Evolutionary conservation across 1,140 invertebrate species (phyloP).

Genomic region (Drosophila aff.): DNA sequence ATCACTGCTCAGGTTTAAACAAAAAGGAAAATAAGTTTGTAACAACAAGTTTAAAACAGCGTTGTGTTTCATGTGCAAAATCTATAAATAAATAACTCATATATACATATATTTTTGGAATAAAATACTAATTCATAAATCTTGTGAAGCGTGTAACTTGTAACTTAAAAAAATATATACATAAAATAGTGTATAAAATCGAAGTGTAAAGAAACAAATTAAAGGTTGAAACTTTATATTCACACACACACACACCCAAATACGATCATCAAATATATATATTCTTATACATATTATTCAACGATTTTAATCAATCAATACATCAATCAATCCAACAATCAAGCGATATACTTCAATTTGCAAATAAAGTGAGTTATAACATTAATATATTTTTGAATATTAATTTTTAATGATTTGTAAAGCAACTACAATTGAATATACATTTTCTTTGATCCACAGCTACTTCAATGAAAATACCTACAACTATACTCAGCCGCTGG

Average conservation of each 20-base stretch:
- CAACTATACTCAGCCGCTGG: constrained; percentile 72
- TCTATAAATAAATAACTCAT: constrained; percentile 48
- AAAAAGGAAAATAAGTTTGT: constrained; percentile 21
- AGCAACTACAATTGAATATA: neutral
- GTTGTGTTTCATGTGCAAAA: constrained; percentile 80
- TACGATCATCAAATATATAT: constrained; percentile 49
- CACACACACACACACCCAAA: constrained; percentile 27
- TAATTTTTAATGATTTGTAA: neutral
- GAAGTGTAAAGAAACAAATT: constrained; percentile 37
- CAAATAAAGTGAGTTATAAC: constrained; percentile 43
- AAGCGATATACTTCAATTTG: constrained; percentile 52
- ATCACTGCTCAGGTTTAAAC: constrained; percentile 66
- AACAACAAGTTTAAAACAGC: constrained; percentile 42
- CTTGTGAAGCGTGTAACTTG: constrained; percentile 46
- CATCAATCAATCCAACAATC: constrained; percentile 72
- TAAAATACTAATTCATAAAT: constrained; percentile 39
- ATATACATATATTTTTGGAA: constrained; percentile 75
- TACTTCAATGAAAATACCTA: constrained; percentile 69
- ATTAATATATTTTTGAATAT: neutral
- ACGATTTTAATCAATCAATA: constrained; percentile 68
- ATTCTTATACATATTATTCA: constrained; percentile 68
- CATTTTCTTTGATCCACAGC: constrained; percentile 19
- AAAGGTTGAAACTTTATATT: constrained; percentile 48
- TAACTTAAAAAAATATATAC: constrained; percentile 30
- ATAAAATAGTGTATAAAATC: constrained; percentile 18